A percentile compares a stretch with the other conserved stretches of the same genome.
Evolutionary conservation across 1,140 invertebrate species (phyloP).

Genomic region (Vanessa atalanta): DNA sequence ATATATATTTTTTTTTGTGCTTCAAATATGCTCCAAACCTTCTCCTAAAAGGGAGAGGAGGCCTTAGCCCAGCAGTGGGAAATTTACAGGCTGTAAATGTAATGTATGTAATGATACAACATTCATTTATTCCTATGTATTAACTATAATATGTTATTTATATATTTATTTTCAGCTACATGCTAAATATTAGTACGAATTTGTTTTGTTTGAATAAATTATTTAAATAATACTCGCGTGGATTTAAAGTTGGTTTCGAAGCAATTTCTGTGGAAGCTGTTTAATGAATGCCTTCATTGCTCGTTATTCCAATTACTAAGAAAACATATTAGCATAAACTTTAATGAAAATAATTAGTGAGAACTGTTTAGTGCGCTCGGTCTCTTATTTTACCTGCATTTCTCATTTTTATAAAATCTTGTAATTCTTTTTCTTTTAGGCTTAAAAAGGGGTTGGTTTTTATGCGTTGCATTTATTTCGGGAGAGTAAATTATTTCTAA

Average conservation of each 20-base stretch:
- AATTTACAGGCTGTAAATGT: too few relatives aligned
- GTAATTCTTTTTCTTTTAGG: conserved; percentile 15
- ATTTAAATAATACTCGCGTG: background rate
- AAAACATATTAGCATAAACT: conserved; percentile 26
- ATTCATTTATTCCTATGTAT: too few relatives aligned
- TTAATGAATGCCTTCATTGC: background rate
- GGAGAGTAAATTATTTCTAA: conserved; percentile 8
- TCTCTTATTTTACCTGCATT: conserved; percentile 13
- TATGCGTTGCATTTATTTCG: conserved; percentile 1
- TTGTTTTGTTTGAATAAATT: background rate
- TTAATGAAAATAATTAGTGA: conserved; percentile 27
- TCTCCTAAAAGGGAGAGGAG: too few relatives aligned
- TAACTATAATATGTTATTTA: too few relatives aligned
- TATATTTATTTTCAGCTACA: too few relatives aligned
- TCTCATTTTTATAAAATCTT: conserved; percentile 6
- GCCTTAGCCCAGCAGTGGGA: too few relatives aligned
- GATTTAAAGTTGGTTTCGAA: background rate
- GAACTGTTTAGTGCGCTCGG: conserved; percentile 11
- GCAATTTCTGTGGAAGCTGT: conserved; percentile 1
- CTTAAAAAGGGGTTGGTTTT: conserved; percentile 15
- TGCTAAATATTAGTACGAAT: too few relatives aligned
- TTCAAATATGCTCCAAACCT: too few relatives aligned
- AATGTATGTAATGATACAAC: too few relatives aligned
- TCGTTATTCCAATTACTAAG: conserved; percentile 4
- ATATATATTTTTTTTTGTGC: too few relatives aligned